These are phyloP conservation scores for Sinentomon sp. DNA, from an alignment of 2,888 invertebrate genomes.

Conservation along the genomic window DNA sequence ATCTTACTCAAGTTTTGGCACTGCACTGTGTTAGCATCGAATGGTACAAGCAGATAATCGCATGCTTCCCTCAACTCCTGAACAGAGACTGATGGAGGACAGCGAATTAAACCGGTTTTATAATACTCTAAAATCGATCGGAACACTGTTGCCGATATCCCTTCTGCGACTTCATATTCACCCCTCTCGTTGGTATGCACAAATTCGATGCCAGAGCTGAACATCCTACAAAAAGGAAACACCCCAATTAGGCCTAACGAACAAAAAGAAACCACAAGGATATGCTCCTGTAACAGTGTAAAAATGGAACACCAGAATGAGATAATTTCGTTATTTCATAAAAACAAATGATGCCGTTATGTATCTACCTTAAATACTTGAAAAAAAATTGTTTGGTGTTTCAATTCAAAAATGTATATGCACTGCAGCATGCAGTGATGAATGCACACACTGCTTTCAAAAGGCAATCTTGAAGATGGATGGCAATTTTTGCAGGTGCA, in stretches of 20 bases:
- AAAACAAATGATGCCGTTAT: neutral
- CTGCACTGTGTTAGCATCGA: constrained; percentile 79
- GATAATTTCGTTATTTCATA: neutral
- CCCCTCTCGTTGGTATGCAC: constrained; percentile 84
- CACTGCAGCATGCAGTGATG: too few relatives aligned
- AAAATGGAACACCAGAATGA: neutral
- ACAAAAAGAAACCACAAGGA: neutral
- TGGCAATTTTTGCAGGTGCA: too few relatives aligned
- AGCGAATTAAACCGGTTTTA: constrained; percentile 63
- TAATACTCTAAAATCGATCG: constrained; percentile 85
- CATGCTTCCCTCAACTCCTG: constrained; percentile 93
- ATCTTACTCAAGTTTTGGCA: constrained; percentile 78
- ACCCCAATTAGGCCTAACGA: neutral
- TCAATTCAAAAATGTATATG: too few relatives aligned
- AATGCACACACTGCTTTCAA: too few relatives aligned
- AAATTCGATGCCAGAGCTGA: constrained; percentile 69
- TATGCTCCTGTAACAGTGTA: neutral
- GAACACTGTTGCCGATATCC: constrained; percentile 82
- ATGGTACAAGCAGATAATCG: constrained; percentile 90
- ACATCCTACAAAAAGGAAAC: constrained; percentile 37
- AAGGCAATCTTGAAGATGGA: too few relatives aligned
- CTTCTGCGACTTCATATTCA: constrained; percentile 90
- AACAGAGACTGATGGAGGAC: constrained; percentile 83
- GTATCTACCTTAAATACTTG: too few relatives aligned
- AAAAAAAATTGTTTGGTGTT: too few relatives aligned